These are phyloP conservation scores for Bursaphelenchus mucronatus DNA, from an alignment of 1,140 invertebrate genomes.

Conservation along the genomic window DNA sequence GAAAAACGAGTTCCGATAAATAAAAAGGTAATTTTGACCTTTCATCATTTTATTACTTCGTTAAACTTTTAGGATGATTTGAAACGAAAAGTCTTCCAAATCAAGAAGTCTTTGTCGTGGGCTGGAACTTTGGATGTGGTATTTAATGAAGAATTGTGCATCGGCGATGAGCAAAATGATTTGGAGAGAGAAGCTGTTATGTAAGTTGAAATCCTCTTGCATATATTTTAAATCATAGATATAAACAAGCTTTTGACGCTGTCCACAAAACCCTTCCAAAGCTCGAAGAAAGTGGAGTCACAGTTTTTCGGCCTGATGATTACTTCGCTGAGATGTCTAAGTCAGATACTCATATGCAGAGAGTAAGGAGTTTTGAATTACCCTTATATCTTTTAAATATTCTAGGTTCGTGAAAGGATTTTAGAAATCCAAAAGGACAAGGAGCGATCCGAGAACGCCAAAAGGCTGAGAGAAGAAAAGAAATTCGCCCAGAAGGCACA, in stretches of 20 bases:
- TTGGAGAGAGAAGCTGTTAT: conserved; percentile 51
- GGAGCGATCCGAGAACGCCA: conserved; percentile 79
- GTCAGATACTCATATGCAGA: conserved; percentile 93
- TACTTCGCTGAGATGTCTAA: conserved; percentile 99
- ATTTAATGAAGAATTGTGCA: conserved; percentile 21
- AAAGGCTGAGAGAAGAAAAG: conserved; percentile 79
- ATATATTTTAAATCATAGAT: conserved; percentile 40
- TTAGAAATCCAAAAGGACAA: conserved; percentile 77
- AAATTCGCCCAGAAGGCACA: conserved; percentile 78
- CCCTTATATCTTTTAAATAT: background rate
- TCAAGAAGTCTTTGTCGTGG: conserved; percentile 33
- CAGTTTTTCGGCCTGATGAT: conserved; percentile 71
- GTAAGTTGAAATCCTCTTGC: conserved; percentile 41
- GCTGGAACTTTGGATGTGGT: conserved; percentile 50
- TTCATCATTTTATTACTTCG: background rate
- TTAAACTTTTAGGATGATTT: conserved; percentile 28
- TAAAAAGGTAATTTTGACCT: conserved; percentile 21
- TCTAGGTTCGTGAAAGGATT: conserved; percentile 73
- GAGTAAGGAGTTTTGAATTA: conserved; percentile 64
- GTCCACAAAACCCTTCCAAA: conserved; percentile 44
- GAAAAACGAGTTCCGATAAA: conserved; percentile 19
- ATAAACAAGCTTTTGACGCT: conserved; percentile 53
- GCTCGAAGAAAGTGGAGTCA: conserved; percentile 37
- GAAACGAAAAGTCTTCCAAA: conserved; percentile 28
- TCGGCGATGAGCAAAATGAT: conserved; percentile 40